Base-by-base conservation (phyloP, 2,888 invertebrate species). In the Phortica magna region DNA sequence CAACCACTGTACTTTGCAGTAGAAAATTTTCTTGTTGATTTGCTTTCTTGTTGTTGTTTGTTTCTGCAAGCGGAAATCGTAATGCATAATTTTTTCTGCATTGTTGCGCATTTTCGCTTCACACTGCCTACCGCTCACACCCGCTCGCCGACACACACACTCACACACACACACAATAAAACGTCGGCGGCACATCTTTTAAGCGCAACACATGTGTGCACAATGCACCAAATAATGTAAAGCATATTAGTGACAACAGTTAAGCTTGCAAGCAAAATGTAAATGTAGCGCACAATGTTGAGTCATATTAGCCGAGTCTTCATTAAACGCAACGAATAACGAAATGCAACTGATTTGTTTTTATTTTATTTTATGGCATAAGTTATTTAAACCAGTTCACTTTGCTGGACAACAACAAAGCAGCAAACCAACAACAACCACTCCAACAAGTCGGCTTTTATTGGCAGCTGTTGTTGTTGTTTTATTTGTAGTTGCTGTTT, bases 71-170 rank as follows among this genome's bases (percentile, higher is more conserved):
- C 85, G 87, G 85, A 87, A 85, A 87, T 87, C 81, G 85, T 85
- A 85, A 85, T 87, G 86, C 86, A 85, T 85, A 85, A 85, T 87
- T 85, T 87, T 84, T 80, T 82, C 80, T 87, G 79, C 83, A 87
- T 85, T 85, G 85, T 76, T 81, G 73, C 31, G 31, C 31, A 31
- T 31, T 31, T 31, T 31, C 31, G 31, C 31, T 31, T 31, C 31
- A 31, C n/a, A 1, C 31, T 31, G 31, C 1, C 31, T 1, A 31
- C 31, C 31, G 3, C 31, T 31, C 5, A 31, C 31, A 31, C 1
- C 31, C 19, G 1, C 57, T n/a, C 7, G 5, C 7, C n/a, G 12
- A 2, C n/a, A 3, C 1, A 7, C 57, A 17, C 19, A 1, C 57
- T n/a, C 7, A 7, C 7, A n/a, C 1, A 2, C n/a, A 3, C 1